Conservation (phyloP, 2,888 invertebrate species). For the Lepetodrilus schrolli region DNA sequence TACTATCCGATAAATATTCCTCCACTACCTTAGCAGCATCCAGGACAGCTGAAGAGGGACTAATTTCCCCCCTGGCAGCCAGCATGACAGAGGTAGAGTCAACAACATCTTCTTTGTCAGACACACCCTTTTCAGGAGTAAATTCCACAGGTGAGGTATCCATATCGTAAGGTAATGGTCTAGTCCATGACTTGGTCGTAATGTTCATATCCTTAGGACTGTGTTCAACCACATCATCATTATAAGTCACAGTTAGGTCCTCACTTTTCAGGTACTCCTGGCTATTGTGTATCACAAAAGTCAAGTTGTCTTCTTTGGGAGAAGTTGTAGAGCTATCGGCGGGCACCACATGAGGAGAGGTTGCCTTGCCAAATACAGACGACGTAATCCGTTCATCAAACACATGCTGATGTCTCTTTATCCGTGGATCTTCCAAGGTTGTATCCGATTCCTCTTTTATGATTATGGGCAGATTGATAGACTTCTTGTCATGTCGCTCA, state of each 20-base stretch:
- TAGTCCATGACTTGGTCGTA: constrained; percentile 13
- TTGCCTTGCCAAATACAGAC: neutral
- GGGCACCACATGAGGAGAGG: constrained; percentile 23
- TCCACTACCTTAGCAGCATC: constrained; percentile 46
- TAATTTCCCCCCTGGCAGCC: neutral
- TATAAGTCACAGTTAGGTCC: neutral
- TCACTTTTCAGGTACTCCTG: constrained; percentile 19
- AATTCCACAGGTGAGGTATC: neutral
- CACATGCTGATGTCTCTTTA: constrained; percentile 10
- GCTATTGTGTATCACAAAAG: constrained; percentile 26
- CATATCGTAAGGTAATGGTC: neutral
- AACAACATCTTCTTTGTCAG: constrained; percentile 9
- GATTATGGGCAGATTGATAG: constrained; percentile 9
- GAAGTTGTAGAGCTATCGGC: constrained; percentile 25
- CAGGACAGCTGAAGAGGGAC: constrained; percentile 39
- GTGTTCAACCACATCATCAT: constrained; percentile 19
- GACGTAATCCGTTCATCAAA: constrained; percentile 12
- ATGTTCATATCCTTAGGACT: constrained; percentile 20
- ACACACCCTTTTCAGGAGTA: neutral
- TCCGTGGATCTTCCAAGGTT: constrained; percentile 52
- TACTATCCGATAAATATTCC: constrained; percentile 56
- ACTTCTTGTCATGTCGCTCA: constrained; percentile 19
- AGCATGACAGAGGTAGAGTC: constrained; percentile 22
- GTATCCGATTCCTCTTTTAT: constrained; percentile 27
- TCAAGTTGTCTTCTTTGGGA: constrained; percentile 28